Evolutionary conservation across 92 coral and sea anemone genomes (phyloP), one percentile per base, ranked within the genome.

Genomic region (Ricordea florida): DNA sequence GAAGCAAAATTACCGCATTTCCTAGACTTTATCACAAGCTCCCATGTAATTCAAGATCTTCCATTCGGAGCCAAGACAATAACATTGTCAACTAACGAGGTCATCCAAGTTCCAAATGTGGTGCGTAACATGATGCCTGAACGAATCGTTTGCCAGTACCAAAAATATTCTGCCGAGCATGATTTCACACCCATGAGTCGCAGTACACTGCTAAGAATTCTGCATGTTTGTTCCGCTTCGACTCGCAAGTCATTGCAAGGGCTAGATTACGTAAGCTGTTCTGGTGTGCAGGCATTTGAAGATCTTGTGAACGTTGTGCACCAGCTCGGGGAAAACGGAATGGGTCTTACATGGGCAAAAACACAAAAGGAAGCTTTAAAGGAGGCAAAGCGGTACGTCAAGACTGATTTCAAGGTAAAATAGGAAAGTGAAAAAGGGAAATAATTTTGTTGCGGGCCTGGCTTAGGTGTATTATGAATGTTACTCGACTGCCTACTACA

Each of bases 31-130:
- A 56, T 56, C 26, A 56, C 48, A 38, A 49, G 77, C 33, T 50
- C 77, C 28, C 77, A 69, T 33, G 38, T 74, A 7, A 57, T 74
- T 40, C 81, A 61, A 30, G 81, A 60, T 46, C 72, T 75, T 16
- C 82, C 82, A 38, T 75, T 75, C 34, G 73, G 82, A 61, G 52
- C 58, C 2, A 75, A 62, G 38, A 63, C 71, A 29, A 63, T 75
- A 32, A 44, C 61, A 41, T 57, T 75, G 36, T 75, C 82, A 31
- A 75, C 42, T 42, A 42, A 75, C 5, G 72, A 59, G 62, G 73
- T 75, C 18, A 62, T 75, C 44, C 34, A 44, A 61, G 71, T 75
- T 46, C 73, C 62, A 13, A 75, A 75, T 61, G 64, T 75, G 35
- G 45, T 75, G 13, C 73, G 65, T 10, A 62, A 62, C 49, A 75